Conservation (phyloP, 2,888 invertebrate genomes). For the Eremobia ochroleuca region DNA sequence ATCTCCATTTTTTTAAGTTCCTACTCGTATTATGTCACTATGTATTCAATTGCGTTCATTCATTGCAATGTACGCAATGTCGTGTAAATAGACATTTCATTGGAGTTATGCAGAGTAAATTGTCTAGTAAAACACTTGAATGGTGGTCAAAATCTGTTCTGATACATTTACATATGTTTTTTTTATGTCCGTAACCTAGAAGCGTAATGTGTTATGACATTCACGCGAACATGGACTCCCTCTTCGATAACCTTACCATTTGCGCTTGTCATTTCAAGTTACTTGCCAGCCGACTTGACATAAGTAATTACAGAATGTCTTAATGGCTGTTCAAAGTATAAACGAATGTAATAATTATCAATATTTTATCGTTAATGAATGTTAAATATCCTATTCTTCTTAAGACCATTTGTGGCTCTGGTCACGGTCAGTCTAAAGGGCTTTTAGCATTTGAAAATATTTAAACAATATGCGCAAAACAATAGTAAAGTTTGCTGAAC, state of each 20-base stretch:
- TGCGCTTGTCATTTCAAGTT: constrained; percentile 41
- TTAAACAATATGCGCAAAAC: constrained; percentile 44
- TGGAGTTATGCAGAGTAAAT: constrained; percentile 13
- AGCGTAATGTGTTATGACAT: constrained; percentile 28
- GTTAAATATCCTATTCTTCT: constrained; percentile 53
- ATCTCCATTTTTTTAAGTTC: constrained; percentile 1
- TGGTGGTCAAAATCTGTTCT: not conserved
- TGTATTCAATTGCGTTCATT: constrained; percentile 25
- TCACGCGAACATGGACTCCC: constrained; percentile 21
- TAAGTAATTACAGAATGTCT: constrained; percentile 36
- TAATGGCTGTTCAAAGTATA: constrained; percentile 30
- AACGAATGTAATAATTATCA: constrained; percentile 45
- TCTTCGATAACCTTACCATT: constrained; percentile 59
- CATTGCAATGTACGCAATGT: constrained; percentile 12
- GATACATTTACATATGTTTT: not conserved
- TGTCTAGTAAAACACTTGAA: not conserved
- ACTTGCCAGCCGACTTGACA: constrained; percentile 47
- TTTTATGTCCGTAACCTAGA: constrained; percentile 41
- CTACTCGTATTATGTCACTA: constrained; percentile 6
- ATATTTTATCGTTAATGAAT: constrained; percentile 55
- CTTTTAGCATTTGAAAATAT: constrained; percentile 51
- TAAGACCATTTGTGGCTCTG: constrained; percentile 39
- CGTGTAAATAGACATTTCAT: constrained; percentile 15
- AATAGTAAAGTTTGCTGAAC: constrained; percentile 48
- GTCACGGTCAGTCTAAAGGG: constrained; percentile 62